Evolutionary conservation across 2,113 vertebrate genomes (phyloP).

Genomic region (Nyctereutes procyonoides): DNA sequence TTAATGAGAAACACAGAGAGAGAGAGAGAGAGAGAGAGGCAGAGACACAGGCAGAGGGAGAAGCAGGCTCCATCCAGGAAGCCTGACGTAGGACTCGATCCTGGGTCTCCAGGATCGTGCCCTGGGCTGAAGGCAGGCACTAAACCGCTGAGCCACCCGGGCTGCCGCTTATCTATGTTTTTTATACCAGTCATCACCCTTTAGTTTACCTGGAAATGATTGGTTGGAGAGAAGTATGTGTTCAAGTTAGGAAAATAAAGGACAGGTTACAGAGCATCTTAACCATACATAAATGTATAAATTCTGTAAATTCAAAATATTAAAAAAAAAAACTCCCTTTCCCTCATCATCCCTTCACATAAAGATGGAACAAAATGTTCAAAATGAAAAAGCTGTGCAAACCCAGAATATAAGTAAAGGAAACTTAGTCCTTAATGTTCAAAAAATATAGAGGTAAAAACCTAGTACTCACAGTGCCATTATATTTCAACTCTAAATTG

Average conservation of each 20-base stretch:
- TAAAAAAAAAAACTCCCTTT: neutral
- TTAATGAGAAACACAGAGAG: no score
- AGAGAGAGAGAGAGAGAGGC: no score
- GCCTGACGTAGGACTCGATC: no score
- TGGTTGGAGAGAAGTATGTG: neutral
- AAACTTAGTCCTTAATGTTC: neutral
- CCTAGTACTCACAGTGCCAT: neutral
- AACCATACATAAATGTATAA: neutral
- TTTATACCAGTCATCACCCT: neutral
- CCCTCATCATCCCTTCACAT: neutral
- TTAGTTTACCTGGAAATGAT: neutral
- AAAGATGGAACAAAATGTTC: neutral
- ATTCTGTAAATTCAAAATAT: neutral
- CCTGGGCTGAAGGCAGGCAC: no score
- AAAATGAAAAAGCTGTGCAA: neutral
- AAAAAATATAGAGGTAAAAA: neutral
- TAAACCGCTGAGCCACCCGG: no score
- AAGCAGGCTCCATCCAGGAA: no score
- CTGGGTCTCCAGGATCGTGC: no score
- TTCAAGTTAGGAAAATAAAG: neutral
- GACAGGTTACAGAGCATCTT: neutral
- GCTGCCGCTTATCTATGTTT: neutral
- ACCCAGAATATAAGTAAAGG: neutral
- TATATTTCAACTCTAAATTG: neutral
- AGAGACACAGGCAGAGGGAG: no score